Conservation (phyloP, 64 coral and sea anemone species). For the Acropora tenuis region DNA sequence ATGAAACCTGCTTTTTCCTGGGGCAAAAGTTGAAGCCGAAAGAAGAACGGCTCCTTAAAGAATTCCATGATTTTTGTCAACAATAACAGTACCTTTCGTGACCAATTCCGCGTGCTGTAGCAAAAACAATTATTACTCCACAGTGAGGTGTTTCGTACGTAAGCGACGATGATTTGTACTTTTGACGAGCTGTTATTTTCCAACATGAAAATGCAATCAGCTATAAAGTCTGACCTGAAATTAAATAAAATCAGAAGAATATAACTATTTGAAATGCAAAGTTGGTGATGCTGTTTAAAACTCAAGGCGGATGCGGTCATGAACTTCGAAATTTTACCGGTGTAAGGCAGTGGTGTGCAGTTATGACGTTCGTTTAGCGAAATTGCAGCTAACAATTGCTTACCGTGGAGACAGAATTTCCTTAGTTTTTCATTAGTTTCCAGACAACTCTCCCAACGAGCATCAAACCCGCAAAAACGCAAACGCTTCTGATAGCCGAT, state of each 20-base stretch:
- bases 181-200: neutral
- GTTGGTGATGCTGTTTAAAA: neutral
- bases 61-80: conserved; percentile 38
- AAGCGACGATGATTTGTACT: neutral
- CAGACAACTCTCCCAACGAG: conserved; percentile 20
- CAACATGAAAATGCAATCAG: neutral
- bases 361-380: neutral
- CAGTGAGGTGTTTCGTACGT: neutral
- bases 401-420: neutral
- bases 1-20: neutral
- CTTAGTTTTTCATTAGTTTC: conserved; percentile 15
- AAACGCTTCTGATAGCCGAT: neutral
- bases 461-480: neutral
- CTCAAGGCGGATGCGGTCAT: neutral
- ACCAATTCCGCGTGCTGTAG: neutral
- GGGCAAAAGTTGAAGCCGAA: neutral
- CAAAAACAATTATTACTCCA: neutral
- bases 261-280: neutral
- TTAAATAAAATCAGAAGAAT: neutral
- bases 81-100: conserved; percentile 18
- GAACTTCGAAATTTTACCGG: too few species aligned
- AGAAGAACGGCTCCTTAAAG: neutral
- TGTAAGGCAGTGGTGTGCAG: neutral
- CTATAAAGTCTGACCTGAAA: neutral
- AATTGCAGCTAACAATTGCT: neutral